Evolutionary conservation across 2,113 vertebrate genomes (phyloP), one percentile per base, ranked within the genome.

Genomic region (Desmodus rotundus): DNA sequence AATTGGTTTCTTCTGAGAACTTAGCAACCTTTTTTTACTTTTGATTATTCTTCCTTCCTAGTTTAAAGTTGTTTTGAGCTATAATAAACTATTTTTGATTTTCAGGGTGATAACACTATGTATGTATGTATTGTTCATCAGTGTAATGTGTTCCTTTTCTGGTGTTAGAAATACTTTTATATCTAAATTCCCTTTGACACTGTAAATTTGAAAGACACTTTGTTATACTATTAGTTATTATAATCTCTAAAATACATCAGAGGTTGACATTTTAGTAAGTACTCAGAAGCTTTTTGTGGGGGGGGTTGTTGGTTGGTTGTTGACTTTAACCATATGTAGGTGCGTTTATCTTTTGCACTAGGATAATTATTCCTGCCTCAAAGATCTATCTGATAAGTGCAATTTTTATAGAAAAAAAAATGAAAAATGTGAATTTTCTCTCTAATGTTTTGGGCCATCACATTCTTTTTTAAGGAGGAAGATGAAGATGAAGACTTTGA

Each of bases 401-500:
- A 38, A 2, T 54, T 94, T 86, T 83, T 94, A 5, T 95, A 72
- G 77, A 6, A 52, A 61, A 52, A 61, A 68, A 83, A 61, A 45
- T 47, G 2, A 93, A 38, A 0, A 0, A 92, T 2, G 28, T 89
- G 0, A 41, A n/a, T 52, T 52, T 91, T 92, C 1, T 70, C 86
- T 52, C 1, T 0, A 82, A 22, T 91, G 17, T 88, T 28, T 3
- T 54, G 86, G 24, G 11, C n/a, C 24, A 1, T 85, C 11, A 24
- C 13, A 2, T 87, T 95, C 14, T 82, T 86, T 74, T 0, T 70
- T 89, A 99, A 61, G 99, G 98, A 99, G 88, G 99, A 99, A 95
- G 98, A 99, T 77, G 98, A 98, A 78, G 98, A 99, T 10, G 99
- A 99, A 45, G 99, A 99, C 58, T 98, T 99, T 93, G 99, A 99